Evolutionary conservation across 2,888 invertebrate species (phyloP).

Genomic region (Venustoraphidia nigricollis): DNA sequence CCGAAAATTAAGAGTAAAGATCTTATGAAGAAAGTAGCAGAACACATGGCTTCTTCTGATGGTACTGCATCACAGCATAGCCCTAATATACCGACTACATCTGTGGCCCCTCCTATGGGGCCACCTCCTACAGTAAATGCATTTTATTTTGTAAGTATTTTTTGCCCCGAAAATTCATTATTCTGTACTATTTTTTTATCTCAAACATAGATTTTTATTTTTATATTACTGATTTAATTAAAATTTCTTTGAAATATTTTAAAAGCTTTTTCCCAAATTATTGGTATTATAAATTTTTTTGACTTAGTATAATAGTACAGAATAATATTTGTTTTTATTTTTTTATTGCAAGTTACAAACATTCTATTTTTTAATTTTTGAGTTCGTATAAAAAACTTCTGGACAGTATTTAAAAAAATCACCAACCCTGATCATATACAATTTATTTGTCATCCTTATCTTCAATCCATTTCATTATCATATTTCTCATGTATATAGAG

Average conservation of each 20-base stretch:
- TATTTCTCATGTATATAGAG: not conserved
- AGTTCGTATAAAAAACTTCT: no score
- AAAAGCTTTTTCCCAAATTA: no score
- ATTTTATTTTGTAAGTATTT: conserved; percentile 16
- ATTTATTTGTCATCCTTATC: not conserved
- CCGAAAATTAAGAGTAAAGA: conserved; percentile 24
- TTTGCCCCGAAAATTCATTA: not conserved
- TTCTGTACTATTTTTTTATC: no score
- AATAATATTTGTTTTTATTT: no score
- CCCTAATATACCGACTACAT: not conserved
- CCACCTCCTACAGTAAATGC: conserved; percentile 8
- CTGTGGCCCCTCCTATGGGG: not conserved
- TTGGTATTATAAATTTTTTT: no score
- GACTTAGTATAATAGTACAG: no score
- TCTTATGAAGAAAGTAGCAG: conserved; percentile 18
- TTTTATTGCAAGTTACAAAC: no score
- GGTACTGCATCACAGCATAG: not conserved
- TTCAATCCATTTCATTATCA: not conserved
- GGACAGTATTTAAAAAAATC: not conserved
- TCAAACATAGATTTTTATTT: no score
- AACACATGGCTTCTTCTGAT: not conserved
- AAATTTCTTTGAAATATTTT: no score
- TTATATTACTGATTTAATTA: no score
- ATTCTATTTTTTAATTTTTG: no score
- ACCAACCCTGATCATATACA: not conserved